Conservation (phyloP, 92 coral and sea anemone genomes). For the Isaurus tuberculatus region DNA sequence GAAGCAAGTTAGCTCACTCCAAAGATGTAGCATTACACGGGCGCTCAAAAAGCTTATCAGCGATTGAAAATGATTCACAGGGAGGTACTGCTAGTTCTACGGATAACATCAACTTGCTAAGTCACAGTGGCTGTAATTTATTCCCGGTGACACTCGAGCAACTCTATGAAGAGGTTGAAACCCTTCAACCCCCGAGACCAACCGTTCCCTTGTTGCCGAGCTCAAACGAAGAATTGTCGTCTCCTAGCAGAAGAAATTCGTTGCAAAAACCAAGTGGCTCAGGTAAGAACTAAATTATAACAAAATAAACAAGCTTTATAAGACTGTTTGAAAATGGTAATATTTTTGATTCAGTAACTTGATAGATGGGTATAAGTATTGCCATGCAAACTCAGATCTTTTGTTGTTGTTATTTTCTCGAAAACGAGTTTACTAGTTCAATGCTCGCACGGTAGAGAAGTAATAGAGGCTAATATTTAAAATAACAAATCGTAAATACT, state of each 20-base stretch:
- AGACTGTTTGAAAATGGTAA: too few relatives aligned
- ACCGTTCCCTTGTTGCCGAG: not conserved
- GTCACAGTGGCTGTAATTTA: conserved; percentile 39
- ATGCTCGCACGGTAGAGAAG: too few relatives aligned
- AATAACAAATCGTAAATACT: too few relatives aligned
- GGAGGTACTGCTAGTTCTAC: not conserved
- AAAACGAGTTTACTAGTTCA: too few relatives aligned
- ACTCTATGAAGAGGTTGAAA: conserved; percentile 38
- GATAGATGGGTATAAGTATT: too few relatives aligned
- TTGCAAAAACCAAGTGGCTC: not conserved
- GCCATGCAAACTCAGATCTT: too few relatives aligned
- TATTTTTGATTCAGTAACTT: too few relatives aligned
- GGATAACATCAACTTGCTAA: not conserved
- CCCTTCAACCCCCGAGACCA: conserved; percentile 31
- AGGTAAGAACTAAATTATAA: conserved; percentile 6
- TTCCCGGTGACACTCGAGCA: conserved; percentile 39
- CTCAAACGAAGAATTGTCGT: conserved; percentile 17
- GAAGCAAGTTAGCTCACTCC: not conserved
- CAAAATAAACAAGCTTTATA: too few relatives aligned
- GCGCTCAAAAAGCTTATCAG: conserved; percentile 29
- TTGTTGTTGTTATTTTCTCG: too few relatives aligned
- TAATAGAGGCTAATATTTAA: too few relatives aligned
- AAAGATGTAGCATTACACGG: not conserved
- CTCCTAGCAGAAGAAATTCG: not conserved
- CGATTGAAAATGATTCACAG: conserved; percentile 8